Evolutionary conservation across 2,888 invertebrate genomes (phyloP).

Genomic region (Macropis europaea): DNA sequence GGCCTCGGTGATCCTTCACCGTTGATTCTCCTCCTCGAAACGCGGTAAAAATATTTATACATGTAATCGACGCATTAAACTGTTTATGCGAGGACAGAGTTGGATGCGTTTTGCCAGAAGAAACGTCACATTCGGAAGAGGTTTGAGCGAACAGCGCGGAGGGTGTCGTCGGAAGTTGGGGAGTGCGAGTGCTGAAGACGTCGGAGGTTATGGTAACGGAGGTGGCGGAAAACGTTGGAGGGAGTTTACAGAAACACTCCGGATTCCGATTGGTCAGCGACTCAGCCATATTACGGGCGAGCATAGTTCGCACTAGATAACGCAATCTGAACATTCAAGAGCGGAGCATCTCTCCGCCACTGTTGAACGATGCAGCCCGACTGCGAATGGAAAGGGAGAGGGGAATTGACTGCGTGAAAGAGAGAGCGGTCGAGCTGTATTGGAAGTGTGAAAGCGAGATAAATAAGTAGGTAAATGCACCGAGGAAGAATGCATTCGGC

Average conservation of each 20-base stretch:
- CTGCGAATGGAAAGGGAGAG: not conserved
- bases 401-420: not conserved
- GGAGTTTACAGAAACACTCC: slow-evolving; percentile 25
- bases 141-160: no score
- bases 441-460: not conserved
- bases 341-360: slow-evolving; percentile 73
- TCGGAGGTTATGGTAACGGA: slow-evolving; percentile 44
- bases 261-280: slow-evolving; percentile 76
- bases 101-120: no score
- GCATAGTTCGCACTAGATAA: slow-evolving; percentile 75
- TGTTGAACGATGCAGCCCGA: not conserved
- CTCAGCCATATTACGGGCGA: slow-evolving; percentile 78
- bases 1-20: no score
- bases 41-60: no score
- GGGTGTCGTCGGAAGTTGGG: slow-evolving; percentile 41
- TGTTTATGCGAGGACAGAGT: no score
- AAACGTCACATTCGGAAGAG: no score
- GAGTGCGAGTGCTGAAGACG: slow-evolving; percentile 34
- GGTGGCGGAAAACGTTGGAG: slow-evolving; percentile 66
- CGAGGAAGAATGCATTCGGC: no score
- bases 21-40: no score
- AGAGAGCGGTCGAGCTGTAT: slow-evolving; percentile 39
- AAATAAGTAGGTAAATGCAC: no score
- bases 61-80: no score
- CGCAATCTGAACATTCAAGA: slow-evolving; percentile 77